Conservation (phyloP, 2,888 invertebrate species). For the Erebia ligea region DNA sequence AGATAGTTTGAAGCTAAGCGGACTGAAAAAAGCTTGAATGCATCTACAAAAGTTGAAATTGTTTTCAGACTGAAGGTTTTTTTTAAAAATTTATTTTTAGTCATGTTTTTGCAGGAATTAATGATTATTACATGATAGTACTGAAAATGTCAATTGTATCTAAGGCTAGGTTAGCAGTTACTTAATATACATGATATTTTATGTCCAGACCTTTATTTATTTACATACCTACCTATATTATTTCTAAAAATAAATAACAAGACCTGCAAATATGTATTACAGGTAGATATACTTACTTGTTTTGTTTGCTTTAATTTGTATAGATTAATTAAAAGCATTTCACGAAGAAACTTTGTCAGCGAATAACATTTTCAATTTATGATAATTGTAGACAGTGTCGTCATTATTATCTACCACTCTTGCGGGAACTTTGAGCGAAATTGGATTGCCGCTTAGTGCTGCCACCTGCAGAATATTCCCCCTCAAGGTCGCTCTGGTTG, state of each 20-base stretch:
- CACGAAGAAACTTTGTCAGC: constrained; percentile 23
- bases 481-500: background rate
- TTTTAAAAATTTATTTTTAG: background rate
- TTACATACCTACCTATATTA: too few species aligned
- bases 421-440: constrained; percentile 32
- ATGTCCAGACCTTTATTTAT: too few species aligned
- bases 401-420: constrained; percentile 21
- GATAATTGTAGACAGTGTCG: constrained; percentile 24
- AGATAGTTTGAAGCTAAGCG: constrained; percentile 39
- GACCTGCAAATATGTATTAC: background rate
- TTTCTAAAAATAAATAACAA: too few species aligned
- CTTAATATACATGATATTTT: too few species aligned
- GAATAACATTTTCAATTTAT: constrained; percentile 37
- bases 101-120: background rate
- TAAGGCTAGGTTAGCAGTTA: too few species aligned
- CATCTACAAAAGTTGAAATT: constrained; percentile 22
- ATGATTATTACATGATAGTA: background rate
- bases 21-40: constrained; percentile 33
- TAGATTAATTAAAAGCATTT: constrained; percentile 5
- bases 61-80: constrained; percentile 6
- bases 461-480: constrained; percentile 22
- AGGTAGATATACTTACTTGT: too few species aligned
- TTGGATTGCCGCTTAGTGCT: constrained; percentile 30
- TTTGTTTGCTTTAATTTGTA: too few species aligned
- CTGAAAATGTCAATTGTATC: too few species aligned